These are phyloP conservation scores for Apis dorsata DNA, from an alignment of 1,140 invertebrate genomes.

Conservation along the genomic window DNA sequence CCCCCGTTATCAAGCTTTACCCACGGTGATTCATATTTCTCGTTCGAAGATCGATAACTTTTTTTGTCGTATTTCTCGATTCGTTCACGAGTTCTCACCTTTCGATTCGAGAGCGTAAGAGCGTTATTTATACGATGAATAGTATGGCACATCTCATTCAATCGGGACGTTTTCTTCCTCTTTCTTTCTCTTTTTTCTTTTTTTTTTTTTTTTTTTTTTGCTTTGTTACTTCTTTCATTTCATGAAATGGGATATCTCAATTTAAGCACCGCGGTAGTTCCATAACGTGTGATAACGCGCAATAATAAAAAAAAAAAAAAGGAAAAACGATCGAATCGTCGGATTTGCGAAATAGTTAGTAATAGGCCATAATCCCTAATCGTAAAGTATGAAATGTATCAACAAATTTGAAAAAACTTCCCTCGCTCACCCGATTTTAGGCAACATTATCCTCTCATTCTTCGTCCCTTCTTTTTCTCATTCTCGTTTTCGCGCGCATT, in stretches of 20 bases:
- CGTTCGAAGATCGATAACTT: not conserved
- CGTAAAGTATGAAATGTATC: slow-evolving; percentile 75
- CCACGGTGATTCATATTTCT: not conserved
- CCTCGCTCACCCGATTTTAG: slow-evolving; percentile 55
- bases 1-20: not conserved
- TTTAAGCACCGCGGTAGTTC: not conserved
- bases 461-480: slow-evolving; percentile 9
- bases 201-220: not conserved
- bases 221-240: not conserved
- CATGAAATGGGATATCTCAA: not conserved
- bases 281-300: not conserved
- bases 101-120: not conserved
- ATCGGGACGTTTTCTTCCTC: not conserved
- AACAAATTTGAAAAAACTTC: slow-evolving; percentile 72
- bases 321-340: slow-evolving; percentile 66
- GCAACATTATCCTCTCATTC: slow-evolving; percentile 45
- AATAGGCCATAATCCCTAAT: slow-evolving; percentile 75
- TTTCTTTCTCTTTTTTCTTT: too few relatives aligned
- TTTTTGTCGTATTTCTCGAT: not conserved
- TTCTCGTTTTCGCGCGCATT: not conserved
- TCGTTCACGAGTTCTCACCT: not conserved
- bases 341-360: slow-evolving; percentile 73
- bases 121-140: slow-evolving; percentile 41
- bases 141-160: slow-evolving; percentile 23
- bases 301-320: not conserved